Conservation (phyloP, 2,113 vertebrate species). For the Mola mola region DNA sequence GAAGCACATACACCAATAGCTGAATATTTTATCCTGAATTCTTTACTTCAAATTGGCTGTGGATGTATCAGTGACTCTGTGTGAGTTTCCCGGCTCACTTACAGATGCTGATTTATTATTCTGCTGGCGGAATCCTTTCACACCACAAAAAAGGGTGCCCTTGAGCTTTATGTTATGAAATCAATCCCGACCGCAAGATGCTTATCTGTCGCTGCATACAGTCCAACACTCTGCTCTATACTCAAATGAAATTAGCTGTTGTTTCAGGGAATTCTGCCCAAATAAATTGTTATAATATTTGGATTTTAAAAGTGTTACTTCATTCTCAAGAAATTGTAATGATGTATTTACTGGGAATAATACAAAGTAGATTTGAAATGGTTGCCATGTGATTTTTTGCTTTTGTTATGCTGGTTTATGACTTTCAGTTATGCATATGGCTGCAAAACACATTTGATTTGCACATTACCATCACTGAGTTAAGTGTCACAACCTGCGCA, state of each 20-base stretch:
- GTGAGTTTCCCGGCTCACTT: conserved; percentile 31
- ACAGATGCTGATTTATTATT: conserved; percentile 37
- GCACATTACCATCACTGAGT: background rate
- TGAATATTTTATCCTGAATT: background rate
- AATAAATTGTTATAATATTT: background rate
- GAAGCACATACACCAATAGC: background rate
- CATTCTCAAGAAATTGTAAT: no score
- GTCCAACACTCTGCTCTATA: conserved; percentile 11
- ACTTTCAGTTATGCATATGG: background rate
- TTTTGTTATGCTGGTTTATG: background rate
- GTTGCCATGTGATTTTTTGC: background rate
- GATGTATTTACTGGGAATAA: no score
- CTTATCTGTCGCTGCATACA: conserved; percentile 10
- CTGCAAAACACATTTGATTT: background rate
- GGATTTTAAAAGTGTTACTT: background rate
- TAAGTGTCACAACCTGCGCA: background rate
- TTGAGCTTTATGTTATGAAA: conserved; percentile 44
- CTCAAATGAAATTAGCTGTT: conserved; percentile 1
- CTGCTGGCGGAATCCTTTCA: conserved; percentile 20
- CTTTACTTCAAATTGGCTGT: background rate
- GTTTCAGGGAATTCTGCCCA: background rate
- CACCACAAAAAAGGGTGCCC: conserved; percentile 30
- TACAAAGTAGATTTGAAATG: no score
- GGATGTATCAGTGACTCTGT: conserved; percentile 3
- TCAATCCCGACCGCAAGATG: conserved; percentile 38